A percentile compares a stretch with the other conserved stretches of the same genome.
Conservation (phyloP, 2,888 invertebrate genomes). For the Mystacides longicornis region DNA sequence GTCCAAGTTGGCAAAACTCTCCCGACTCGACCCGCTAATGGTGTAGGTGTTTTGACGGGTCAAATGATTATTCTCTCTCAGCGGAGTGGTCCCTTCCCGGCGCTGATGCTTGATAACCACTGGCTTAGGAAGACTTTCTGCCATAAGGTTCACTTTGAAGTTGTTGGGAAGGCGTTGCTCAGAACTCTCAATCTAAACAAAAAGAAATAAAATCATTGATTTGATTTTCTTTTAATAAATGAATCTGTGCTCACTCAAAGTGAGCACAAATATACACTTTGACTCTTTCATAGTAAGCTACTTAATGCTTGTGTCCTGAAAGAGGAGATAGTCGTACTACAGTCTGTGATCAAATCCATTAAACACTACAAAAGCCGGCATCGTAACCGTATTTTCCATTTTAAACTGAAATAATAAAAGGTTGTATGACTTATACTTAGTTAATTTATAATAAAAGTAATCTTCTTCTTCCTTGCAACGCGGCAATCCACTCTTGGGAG, state of each 20-base stretch:
- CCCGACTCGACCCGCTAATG: constrained; percentile 21
- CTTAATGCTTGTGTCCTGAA: too few relatives aligned
- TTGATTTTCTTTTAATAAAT: neutral
- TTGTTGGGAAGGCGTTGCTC: constrained; percentile 18
- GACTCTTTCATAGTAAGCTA: too few relatives aligned
- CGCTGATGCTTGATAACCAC: constrained; percentile 20
- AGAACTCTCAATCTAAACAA: constrained; percentile 15
- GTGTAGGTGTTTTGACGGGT: neutral
- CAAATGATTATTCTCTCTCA: constrained; percentile 4
- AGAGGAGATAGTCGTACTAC: too few relatives aligned
- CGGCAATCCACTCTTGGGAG: too few relatives aligned
- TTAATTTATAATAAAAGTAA: too few relatives aligned
- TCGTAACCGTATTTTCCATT: neutral
- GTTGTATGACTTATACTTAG: too few relatives aligned
- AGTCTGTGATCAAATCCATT: too few relatives aligned
- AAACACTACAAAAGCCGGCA: neutral
- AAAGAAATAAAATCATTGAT: constrained; percentile 1
- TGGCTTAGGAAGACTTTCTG: constrained; percentile 15
- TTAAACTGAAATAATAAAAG: neutral
- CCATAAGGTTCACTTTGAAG: constrained; percentile 19
- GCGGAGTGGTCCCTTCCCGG: constrained; percentile 7
- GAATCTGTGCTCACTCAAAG: too few relatives aligned
- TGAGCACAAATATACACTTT: too few relatives aligned
- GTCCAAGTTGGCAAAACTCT: constrained; percentile 35
- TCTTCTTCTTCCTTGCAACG: too few relatives aligned